Conservation (phyloP, 1,140 invertebrate genomes). For the Marisa cornuarietis region DNA sequence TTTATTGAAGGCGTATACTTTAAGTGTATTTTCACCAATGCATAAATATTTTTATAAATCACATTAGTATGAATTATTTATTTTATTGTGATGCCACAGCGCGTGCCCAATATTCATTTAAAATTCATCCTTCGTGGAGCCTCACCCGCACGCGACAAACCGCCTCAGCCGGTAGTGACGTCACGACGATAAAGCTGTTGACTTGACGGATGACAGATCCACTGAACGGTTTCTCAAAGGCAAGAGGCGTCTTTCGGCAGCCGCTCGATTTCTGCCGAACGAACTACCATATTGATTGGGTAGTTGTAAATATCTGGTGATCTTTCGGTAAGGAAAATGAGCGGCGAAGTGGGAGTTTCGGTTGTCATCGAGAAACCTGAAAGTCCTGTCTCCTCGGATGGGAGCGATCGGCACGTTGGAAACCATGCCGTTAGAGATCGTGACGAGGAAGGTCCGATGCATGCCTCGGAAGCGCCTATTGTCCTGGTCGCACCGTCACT, state of each 20-base stretch:
- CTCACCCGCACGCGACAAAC: not conserved
- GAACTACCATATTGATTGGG: constrained; percentile 22
- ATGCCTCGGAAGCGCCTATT: constrained; percentile 34
- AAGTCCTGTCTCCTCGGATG: constrained; percentile 35
- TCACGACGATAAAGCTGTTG: constrained; percentile 22
- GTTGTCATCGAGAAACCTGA: constrained; percentile 25
- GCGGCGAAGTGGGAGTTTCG: constrained; percentile 23
- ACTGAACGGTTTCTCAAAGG: constrained; percentile 18
- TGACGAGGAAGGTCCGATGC: constrained; percentile 44
- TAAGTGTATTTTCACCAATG: no score
- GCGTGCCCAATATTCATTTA: no score
- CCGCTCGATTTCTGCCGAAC: constrained; percentile 23
- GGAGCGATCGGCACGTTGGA: constrained; percentile 32
- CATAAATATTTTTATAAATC: no score
- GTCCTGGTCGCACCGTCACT: constrained; percentile 33
- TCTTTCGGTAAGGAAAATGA: constrained; percentile 29
- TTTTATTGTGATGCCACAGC: no score
- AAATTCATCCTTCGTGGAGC: not conserved
- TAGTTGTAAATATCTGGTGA: constrained; percentile 19
- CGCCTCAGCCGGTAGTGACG: constrained; percentile 8
- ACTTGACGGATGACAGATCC: constrained; percentile 26
- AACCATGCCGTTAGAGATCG: constrained; percentile 36
- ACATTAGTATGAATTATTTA: no score
- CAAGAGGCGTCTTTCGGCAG: constrained; percentile 23
- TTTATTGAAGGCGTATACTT: no score